Percentiles rank a stretch among this genome's conserved stretches.
phyloP scores from a whole-genome alignment of 2,113 vertebrate genomes.

The Condylura cristata region DNA sequence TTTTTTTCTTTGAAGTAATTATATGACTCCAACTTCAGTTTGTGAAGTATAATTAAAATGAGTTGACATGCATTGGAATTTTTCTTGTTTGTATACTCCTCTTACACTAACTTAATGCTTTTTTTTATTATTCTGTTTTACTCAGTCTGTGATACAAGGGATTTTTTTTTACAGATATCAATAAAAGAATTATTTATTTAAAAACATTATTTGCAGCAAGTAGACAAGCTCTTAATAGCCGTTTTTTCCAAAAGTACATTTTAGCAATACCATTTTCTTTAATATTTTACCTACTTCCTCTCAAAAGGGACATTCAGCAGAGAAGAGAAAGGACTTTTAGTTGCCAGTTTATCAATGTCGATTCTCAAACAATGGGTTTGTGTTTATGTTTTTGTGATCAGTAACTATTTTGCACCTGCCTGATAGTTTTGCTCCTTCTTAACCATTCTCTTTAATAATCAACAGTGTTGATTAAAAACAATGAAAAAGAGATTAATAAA shows the following conservation, averaged over 20 bases:
- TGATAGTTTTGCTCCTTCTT: background rate
- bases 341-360: slow-evolving; percentile 38
- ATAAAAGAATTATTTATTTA: slow-evolving; percentile 46
- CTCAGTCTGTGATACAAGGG: background rate
- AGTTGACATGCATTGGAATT: slow-evolving; percentile 1
- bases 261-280: background rate
- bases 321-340: slow-evolving; percentile 9
- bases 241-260: slow-evolving; percentile 44
- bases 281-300: slow-evolving; percentile 14
- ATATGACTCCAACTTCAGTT: background rate
- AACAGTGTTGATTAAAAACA: slow-evolving; percentile 41
- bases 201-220: slow-evolving; percentile 32
- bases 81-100: slow-evolving; percentile 24
- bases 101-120: background rate
- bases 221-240: background rate
- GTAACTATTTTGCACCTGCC: slow-evolving; percentile 25
- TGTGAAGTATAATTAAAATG: slow-evolving; percentile 58
- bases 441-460: slow-evolving; percentile 47
- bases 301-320: slow-evolving; percentile 27
- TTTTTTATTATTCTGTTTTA: slow-evolving; percentile 43
- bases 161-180: slow-evolving; percentile 31
- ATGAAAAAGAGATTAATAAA: background rate
- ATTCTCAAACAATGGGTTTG: background rate
- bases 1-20: background rate
- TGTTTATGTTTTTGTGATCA: slow-evolving; percentile 29